phyloP scores from a whole-genome alignment of 2,113 vertebrate species.

The Sigmodon hispidus region DNA sequence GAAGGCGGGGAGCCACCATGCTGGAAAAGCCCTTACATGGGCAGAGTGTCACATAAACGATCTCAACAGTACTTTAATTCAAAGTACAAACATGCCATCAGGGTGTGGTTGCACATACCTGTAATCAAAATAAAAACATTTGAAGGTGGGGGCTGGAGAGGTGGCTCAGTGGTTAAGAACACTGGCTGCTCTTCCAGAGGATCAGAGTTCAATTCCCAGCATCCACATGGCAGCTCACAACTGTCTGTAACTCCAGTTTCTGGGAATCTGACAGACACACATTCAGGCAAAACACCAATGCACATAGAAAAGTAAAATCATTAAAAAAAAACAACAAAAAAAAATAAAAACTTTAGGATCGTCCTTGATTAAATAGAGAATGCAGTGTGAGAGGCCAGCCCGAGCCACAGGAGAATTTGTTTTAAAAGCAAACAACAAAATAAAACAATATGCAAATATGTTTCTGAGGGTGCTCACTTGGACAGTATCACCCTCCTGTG shows the following conservation, averaged over 20 bases:
- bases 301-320: background rate
- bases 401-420: background rate
- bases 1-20: background rate
- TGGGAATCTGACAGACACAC: background rate
- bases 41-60: background rate
- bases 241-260: background rate
- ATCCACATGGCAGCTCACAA: background rate
- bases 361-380: background rate
- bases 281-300: background rate
- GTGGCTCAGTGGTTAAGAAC: background rate
- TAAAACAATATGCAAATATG: background rate
- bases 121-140: background rate
- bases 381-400: background rate
- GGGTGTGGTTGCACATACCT: background rate
- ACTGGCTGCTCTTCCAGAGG: background rate
- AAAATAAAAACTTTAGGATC: background rate
- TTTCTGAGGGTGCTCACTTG: background rate
- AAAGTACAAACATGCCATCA: background rate
- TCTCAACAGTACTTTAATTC: slow-evolving; percentile 2
- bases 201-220: background rate
- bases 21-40: background rate
- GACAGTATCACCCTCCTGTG: background rate
- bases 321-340: background rate
- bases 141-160: background rate
- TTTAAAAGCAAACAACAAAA: background rate